Percentiles rank a stretch among this genome's conserved stretches.
Conservation (phyloP, 1,140 invertebrate species). For the Philopotamus ludificatus region DNA sequence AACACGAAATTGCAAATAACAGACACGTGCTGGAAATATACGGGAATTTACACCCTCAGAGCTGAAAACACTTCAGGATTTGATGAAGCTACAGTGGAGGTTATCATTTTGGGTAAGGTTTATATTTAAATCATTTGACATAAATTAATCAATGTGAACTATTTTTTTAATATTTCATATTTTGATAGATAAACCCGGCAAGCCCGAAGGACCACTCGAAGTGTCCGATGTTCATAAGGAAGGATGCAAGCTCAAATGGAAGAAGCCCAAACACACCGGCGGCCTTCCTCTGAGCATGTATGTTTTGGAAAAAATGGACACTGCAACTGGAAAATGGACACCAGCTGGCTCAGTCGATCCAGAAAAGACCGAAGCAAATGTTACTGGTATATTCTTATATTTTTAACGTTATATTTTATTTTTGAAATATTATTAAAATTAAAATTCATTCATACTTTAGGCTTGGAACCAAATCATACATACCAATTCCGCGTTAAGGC, state of each 20-base stretch:
- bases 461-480: conserved; percentile 87
- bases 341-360: conserved; percentile 86
- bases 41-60: conserved; percentile 87
- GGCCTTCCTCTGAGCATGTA: conserved; percentile 88
- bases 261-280: conserved; percentile 92
- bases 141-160: conserved; percentile 1
- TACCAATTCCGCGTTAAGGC: conserved; percentile 95
- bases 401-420: not conserved
- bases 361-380: conserved; percentile 79
- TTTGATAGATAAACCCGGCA: conserved; percentile 80
- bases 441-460: conserved; percentile 45
- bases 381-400: conserved; percentile 59
- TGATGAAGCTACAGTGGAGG: conserved; percentile 92
- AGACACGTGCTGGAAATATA: conserved; percentile 77
- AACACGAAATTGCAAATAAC: conserved; percentile 83
- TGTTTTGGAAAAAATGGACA: conserved; percentile 91
- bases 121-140: not conserved
- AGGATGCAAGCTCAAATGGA: conserved; percentile 93
- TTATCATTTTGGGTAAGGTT: conserved; percentile 79
- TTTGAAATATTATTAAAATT: not conserved
- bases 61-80: conserved; percentile 91
- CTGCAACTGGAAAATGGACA: conserved; percentile 81
- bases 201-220: conserved; percentile 92
- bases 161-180: not conserved
- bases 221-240: conserved; percentile 92